Percentiles rank a stretch among this genome's conserved stretches.
phyloP scores from a whole-genome alignment of 2,113 vertebrate genomes.

The Acinonyx jubatus region DNA sequence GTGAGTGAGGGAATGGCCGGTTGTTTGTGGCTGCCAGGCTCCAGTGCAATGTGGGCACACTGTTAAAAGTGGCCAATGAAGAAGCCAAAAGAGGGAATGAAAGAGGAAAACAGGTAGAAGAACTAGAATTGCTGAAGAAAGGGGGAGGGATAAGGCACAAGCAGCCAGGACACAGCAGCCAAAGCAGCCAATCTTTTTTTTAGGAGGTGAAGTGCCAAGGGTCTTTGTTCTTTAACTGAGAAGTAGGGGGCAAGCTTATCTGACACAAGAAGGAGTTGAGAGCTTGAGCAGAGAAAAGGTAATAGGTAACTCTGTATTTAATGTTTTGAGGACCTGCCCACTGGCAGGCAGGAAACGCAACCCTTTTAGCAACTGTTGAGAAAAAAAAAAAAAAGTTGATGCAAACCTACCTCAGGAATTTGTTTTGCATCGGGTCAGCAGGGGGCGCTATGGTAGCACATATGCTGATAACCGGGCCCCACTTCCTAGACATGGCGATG shows the following conservation, averaged over 20 bases:
- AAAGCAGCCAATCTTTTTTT: neutral
- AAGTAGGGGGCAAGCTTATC: neutral
- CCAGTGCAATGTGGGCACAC: neutral
- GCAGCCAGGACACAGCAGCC: neutral
- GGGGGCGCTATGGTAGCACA: constrained; percentile 78
- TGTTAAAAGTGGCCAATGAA: neutral
- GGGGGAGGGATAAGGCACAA: neutral
- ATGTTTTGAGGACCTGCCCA: neutral
- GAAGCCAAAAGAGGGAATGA: neutral
- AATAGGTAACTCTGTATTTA: neutral
- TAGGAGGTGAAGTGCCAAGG: neutral
- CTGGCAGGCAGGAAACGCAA: neutral
- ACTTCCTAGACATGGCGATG: neutral
- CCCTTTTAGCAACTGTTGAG: neutral
- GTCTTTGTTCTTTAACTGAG: neutral
- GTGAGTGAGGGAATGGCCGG: neutral
- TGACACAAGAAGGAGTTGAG: neutral
- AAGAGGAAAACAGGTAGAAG: neutral
- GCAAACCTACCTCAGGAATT: neutral
- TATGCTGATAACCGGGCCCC: neutral
- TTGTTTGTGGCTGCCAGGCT: neutral
- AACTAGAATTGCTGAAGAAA: neutral
- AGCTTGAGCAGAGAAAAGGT: neutral
- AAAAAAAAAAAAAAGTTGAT: neutral
- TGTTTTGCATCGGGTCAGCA: constrained; percentile 71